Evolutionary conservation across 1,140 invertebrate species (phyloP), one percentile per base, ranked within the genome.

Genomic region (Dendrolimus punctatus): DNA sequence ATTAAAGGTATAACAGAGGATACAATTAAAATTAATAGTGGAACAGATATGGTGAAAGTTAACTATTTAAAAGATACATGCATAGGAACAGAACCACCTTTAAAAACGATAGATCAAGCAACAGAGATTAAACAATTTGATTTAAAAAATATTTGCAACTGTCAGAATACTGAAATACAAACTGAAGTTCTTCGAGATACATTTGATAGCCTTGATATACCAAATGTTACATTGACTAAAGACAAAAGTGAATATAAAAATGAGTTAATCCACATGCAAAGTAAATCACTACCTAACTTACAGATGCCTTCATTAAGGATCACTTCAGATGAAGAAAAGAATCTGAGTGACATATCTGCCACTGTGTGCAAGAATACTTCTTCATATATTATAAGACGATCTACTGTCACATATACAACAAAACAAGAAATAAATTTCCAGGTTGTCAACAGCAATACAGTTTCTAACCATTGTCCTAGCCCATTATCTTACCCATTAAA

Each of bases 131-230:
- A 67, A 39, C 49, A 61, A 46, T 59, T 64, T 52, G 53, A 52
- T 56, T 53, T 46, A 8, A 45, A 62, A 60, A 42, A 41, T 37
- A 47, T 49, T 44, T 64, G 49, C 42, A 51, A 64, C 38, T 58
- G 61, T 60, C 45, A 67, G n/a, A 55, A 52, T 55, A 43, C 53
- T 36, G 46, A 51, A 47, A 36, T 56, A 42, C 60, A 66, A 52
- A 67, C 62, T 41, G 57, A 68, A 39, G 39, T 50, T 51, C 47
- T 51, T 37, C 68, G 60, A 57, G 57, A 69, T 46, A 58, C 60
- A 49, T 85, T 76, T 62, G 82, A 82, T 67, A 82, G 70, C 64
- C 79, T 85, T 41, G 63, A 77, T 53, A 76, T 82, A 76, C 82
- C 82, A 68, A 80, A 85, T 68, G 73, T 85, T 49, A 79, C 64